These are phyloP conservation scores for Meghimatium bilineatum DNA, from an alignment of 2,888 invertebrate species.

Conservation along the genomic window DNA sequence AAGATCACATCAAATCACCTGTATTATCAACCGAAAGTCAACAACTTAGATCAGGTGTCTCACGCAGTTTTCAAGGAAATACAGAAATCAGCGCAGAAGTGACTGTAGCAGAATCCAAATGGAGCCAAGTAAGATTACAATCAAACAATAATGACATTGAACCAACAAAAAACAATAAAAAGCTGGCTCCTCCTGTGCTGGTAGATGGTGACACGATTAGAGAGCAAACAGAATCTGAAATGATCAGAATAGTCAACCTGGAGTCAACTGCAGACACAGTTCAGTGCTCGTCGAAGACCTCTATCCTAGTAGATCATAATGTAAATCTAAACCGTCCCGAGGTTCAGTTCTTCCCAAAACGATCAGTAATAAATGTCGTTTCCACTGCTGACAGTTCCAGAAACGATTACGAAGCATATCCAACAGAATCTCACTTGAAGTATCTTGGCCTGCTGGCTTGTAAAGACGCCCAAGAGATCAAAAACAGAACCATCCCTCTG, in stretches of 20 bases:
- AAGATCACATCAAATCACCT: too few species aligned
- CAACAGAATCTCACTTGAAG: constrained; percentile 38
- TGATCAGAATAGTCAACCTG: neutral
- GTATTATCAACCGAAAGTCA: too few species aligned
- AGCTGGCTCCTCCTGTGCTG: neutral
- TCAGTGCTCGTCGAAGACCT: neutral
- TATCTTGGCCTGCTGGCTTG: constrained; percentile 35
- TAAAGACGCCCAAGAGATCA: constrained; percentile 28
- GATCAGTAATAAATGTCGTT: too few species aligned
- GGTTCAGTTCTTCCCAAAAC: neutral
- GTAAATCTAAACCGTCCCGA: neutral
- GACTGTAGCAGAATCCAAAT: too few species aligned
- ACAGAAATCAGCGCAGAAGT: too few species aligned
- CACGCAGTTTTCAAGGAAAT: too few species aligned
- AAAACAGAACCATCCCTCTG: neutral
- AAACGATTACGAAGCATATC: constrained; percentile 31
- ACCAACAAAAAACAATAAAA: neutral
- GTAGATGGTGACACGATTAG: neutral
- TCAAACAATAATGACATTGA: too few species aligned
- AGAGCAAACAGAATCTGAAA: neutral
- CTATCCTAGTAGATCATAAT: neutral
- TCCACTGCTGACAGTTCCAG: neutral
- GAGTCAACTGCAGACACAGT: neutral
- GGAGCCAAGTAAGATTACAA: too few species aligned
- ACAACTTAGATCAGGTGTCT: too few species aligned